Base-by-base conservation (phyloP, 1,140 invertebrate genomes). In the Venustaconcha ellipsiformis region DNA sequence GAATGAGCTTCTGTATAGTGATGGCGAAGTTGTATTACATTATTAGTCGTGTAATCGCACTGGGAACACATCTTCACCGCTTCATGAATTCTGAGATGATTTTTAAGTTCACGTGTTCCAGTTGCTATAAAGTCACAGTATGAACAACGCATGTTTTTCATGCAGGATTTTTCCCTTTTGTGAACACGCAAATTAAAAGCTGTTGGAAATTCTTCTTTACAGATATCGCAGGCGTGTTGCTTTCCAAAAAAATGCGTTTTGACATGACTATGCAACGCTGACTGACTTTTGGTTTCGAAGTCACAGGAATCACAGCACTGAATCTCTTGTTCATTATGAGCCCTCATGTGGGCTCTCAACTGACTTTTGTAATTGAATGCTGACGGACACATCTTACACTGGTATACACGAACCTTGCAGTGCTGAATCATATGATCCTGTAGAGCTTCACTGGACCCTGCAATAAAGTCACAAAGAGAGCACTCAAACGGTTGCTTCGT, bases 371-470 rank as follows among this genome's bases (percentile, higher is more conserved):
- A 88, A 78, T 88, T 88, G 69, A 89, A 89, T 20, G 75, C 80
- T 57, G 84, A 82, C 20, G 80, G 76, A 81, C 88, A 89, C 14
- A 86, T 74, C 70, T 88, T 89, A 74, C 88, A 89, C 75, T 87
- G 83, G 67, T 87, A 89, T 8, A 85, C 88, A 17, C 88, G 74
- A 13, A 87, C 82, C 78, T 89, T 89, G 69, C 88, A 89, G 73
- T 89, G 88, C 71, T 88, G 82, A 15, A 89, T 85, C 88, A 89
- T 89, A 73, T 89, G 88, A 69, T 84, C 83, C 67, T 89, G 88
- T 37, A 89, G 76, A 26, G 74, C 74, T 72, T 87, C 86, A 70
- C 82, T 87, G 1, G 86, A 86, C n/a, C 81, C 77, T 0, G 88
- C 84, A 57, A 85, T 78, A 69, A 88, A 82, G 57, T 87, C 83